Evolutionary conservation across 2,113 vertebrate species (phyloP), one percentile per base, ranked within the genome.

Genomic region (Trichechus manatus): DNA sequence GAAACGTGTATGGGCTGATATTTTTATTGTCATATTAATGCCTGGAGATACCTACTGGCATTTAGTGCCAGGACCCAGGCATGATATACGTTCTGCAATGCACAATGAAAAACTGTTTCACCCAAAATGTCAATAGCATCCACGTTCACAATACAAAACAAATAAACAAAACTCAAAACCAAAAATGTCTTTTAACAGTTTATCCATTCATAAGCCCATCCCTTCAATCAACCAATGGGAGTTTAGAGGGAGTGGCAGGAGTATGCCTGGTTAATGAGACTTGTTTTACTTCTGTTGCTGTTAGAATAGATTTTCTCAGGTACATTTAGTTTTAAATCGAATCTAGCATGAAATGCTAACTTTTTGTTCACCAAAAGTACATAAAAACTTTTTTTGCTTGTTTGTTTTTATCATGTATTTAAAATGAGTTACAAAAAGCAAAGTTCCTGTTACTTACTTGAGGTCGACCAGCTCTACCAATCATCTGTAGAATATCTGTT

Each of bases 401-500:
- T 91, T 81, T 42, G 17, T 42, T 89, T 97, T 96, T 80, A 82
- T 3, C 3, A 59, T n/a, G 6, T 85, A 80, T 3, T 97, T 91
- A 96, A 19, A 98, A 39, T 74, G 91, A 77, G 31, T 33, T 64
- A 66, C 53, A 97, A 93, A 82, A 93, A 94, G 33, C 0, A 97
- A 87, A 87, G 89, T 82, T 70, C 93, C 36, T 94, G 92, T 91
- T 74, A 96, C 97, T 97, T 98, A 99, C 99, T 98, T 99, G 99
- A 96, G 99, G 99, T 93, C 99, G 99, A 94, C 99, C 99, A 93
- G 99, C 99, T 98, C 99, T 99, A 72, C 99, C 99, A 96, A 99
- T 99, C 99, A 99, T 99, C 98, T 99, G 99, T 93, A 99, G 98
- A 97, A 99, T 98, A 98, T 99, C 99, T 50, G 99, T 99, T 97